A percentile compares a stretch with the other conserved stretches of the same genome.
Conservation (phyloP, 64 coral and sea anemone species). For the Stichodactyla helianthus region DNA sequence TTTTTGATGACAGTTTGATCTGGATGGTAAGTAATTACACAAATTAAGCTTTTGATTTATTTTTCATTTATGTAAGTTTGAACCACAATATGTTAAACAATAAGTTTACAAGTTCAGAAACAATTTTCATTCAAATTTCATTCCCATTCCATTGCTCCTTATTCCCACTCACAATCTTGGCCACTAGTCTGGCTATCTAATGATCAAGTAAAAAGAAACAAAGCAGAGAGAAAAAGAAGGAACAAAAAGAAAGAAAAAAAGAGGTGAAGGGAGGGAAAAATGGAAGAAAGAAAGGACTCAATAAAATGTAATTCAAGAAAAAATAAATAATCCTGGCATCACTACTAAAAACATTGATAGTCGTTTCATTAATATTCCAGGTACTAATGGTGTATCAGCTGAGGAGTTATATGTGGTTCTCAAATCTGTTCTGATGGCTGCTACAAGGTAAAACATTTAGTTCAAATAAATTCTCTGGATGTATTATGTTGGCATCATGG, state of each 20-base stretch:
- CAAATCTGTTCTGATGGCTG: conserved; percentile 79
- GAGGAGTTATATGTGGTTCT: conserved; percentile 73
- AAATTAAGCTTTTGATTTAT: not conserved
- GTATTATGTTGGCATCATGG: too few species aligned
- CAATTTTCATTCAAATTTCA: too few species aligned
- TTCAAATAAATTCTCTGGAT: not conserved
- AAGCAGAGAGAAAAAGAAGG: too few species aligned
- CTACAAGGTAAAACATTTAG: conserved; percentile 52
- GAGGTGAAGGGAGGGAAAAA: too few species aligned
- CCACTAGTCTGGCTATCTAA: too few species aligned
- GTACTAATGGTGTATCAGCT: conserved; percentile 71
- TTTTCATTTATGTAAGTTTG: not conserved
- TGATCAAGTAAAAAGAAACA: too few species aligned
- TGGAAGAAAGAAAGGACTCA: not conserved
- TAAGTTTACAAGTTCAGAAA: too few species aligned
- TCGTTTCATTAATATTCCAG: conserved; percentile 28
- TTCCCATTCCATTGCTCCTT: too few species aligned
- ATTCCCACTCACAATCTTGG: too few species aligned
- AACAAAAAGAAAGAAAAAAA: too few species aligned
- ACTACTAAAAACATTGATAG: not conserved
- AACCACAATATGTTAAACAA: too few species aligned
- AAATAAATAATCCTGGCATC: too few species aligned
- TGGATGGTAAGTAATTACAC: conserved; percentile 59
- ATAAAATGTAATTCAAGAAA: not conserved
- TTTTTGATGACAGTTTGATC: conserved; percentile 48